phyloP scores from a whole-genome alignment of 2,797 vertebrate species.

The Diplodus puntazzo region DNA sequence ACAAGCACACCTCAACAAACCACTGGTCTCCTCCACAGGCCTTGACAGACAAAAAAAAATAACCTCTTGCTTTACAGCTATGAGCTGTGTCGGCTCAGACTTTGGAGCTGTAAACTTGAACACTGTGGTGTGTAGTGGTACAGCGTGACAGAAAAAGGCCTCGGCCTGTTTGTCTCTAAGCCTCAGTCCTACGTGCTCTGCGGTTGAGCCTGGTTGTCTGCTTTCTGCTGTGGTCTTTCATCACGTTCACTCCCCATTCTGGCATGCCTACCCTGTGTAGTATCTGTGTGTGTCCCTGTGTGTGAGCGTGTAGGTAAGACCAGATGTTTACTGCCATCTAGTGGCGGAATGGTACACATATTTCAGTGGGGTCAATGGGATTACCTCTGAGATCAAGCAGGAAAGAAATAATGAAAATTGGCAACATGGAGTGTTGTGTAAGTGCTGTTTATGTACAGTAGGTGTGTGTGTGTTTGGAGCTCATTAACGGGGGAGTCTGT shows the following conservation, averaged over 20 bases:
- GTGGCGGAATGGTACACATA: constrained; percentile 68
- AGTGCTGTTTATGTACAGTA: constrained; percentile 16
- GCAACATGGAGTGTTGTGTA: constrained; percentile 25
- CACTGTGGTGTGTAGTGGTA: constrained; percentile 58
- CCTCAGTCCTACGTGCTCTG: constrained; percentile 73
- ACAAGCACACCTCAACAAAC: constrained; percentile 21
- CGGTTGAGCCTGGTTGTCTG: constrained; percentile 79
- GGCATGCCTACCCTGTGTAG: constrained; percentile 58
- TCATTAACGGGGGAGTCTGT: constrained; percentile 79
- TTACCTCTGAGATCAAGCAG: constrained; percentile 17
- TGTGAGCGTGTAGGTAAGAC: constrained; percentile 40
- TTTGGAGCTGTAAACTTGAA: constrained; percentile 61
- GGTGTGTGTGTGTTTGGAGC: constrained; percentile 47
- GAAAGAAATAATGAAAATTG: background rate
- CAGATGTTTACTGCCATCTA: constrained; percentile 89
- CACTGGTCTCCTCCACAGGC: constrained; percentile 29
- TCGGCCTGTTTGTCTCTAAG: constrained; percentile 66
- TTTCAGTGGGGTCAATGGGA: constrained; percentile 37
- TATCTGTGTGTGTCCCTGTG: constrained; percentile 15
- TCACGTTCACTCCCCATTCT: constrained; percentile 79
- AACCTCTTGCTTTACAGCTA: constrained; percentile 31
- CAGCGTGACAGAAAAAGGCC: constrained; percentile 55
- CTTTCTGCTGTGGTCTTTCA: constrained; percentile 81
- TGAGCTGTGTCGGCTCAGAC: constrained; percentile 28
- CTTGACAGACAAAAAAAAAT: constrained; percentile 38